A percentile compares a stretch with the other conserved stretches of the same genome.
These are phyloP conservation scores for Parnassius apollo DNA, from an alignment of 2,888 invertebrate species.

Conservation along the genomic window DNA sequence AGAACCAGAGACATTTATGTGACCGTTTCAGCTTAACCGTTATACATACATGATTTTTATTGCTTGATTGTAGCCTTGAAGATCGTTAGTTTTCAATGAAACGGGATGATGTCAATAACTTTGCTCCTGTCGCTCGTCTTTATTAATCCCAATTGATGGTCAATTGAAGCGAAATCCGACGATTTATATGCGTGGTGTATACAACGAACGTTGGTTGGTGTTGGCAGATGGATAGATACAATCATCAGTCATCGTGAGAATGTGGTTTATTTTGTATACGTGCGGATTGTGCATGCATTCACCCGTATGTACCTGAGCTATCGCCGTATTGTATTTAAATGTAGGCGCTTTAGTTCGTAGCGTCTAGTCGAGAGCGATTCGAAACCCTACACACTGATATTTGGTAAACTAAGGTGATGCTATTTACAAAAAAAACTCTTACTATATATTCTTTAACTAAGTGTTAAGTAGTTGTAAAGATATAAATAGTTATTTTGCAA, in stretches of 20 bases:
- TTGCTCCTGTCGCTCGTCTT: slow-evolving; percentile 46
- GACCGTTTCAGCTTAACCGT: slow-evolving; percentile 51
- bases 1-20: slow-evolving; percentile 58
- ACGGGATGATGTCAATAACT: slow-evolving; percentile 57
- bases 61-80: slow-evolving; percentile 48
- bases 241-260: slow-evolving; percentile 52
- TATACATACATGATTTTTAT: slow-evolving; percentile 24
- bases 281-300: slow-evolving; percentile 70
- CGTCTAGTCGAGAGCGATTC: slow-evolving; percentile 2
- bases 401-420: no score
- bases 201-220: slow-evolving; percentile 1
- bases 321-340: slow-evolving; percentile 79
- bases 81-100: slow-evolving; percentile 53
- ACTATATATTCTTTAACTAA: no score
- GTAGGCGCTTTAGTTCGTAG: slow-evolving; percentile 50
- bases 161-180: slow-evolving; percentile 58
- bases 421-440: no score
- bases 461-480: no score
- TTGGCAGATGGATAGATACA: slow-evolving; percentile 5
- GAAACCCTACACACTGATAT: neutral
- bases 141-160: slow-evolving; percentile 66
- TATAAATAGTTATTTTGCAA: no score
- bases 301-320: slow-evolving; percentile 70
- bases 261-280: slow-evolving; percentile 67
- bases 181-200: slow-evolving; percentile 36